phyloP scores from a whole-genome alignment of 1,140 invertebrate genomes.

The Dufourea novaeangliae region DNA sequence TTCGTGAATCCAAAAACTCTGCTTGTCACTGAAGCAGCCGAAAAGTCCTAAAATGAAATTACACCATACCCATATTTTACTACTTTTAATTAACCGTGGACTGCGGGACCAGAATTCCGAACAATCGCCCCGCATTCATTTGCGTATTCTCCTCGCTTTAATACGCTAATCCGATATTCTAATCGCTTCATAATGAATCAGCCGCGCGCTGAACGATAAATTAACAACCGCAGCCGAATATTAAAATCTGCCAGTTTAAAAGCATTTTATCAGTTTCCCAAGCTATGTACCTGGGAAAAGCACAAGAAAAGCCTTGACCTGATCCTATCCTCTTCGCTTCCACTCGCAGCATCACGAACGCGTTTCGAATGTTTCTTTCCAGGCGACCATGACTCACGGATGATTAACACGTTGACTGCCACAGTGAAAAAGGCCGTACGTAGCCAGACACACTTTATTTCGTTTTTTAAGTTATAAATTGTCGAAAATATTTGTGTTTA shows the following conservation, averaged over 20 bases:
- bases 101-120: neutral
- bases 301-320: too few relatives aligned
- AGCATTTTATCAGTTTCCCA: conserved; percentile 41
- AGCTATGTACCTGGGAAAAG: neutral
- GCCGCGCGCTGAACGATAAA: conserved; percentile 8
- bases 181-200: conserved; percentile 36
- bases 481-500: too few relatives aligned
- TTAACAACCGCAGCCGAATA: conserved; percentile 29
- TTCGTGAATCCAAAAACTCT: too few relatives aligned
- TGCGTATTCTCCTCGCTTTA: conserved; percentile 3
- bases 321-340: neutral
- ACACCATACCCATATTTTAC: conserved; percentile 8
- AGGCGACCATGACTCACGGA: conserved; percentile 24
- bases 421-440: too few relatives aligned
- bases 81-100: conserved; percentile 36
- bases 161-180: conserved; percentile 38
- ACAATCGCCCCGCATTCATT: conserved; percentile 20
- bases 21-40: neutral
- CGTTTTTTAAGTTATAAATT: too few relatives aligned
- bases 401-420: too few relatives aligned
- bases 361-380: neutral
- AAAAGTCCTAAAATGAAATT: neutral
- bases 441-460: too few relatives aligned
- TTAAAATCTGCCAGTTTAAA: conserved; percentile 30
- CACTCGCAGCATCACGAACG: neutral